Conservation (phyloP, 2,888 invertebrate genomes). For the Gymnocheta viridis region DNA sequence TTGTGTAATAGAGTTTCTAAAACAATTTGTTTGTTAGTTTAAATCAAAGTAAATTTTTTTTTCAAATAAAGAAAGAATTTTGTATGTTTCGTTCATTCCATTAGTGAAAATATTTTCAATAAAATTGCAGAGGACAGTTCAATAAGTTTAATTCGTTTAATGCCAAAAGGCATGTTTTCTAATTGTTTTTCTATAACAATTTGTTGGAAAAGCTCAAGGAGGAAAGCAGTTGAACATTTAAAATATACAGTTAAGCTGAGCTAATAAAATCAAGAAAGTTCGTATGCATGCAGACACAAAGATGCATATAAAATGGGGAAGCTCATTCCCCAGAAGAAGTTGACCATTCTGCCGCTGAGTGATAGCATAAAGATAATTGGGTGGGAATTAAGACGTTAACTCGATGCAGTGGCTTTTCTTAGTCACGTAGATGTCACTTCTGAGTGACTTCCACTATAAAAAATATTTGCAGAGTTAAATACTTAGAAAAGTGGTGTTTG, state of each 20-base stretch:
- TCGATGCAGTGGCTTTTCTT: no score
- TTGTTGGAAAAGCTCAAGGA: background rate
- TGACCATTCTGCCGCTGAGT: no score
- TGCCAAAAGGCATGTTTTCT: constrained; percentile 58
- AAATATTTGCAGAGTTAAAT: no score
- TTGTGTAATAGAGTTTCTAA: constrained; percentile 57
- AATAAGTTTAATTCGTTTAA: constrained; percentile 58
- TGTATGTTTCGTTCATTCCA: constrained; percentile 50
- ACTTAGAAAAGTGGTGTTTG: no score
- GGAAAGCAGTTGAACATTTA: background rate
- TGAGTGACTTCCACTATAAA: no score
- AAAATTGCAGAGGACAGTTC: constrained; percentile 56
- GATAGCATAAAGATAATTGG: no score
- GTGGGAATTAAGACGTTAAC: no score
- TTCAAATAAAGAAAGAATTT: constrained; percentile 42
- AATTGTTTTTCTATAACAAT: constrained; percentile 53
- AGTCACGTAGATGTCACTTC: no score
- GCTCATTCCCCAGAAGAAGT: no score
- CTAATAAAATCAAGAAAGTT: constrained; percentile 10
- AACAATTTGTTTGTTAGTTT: constrained; percentile 59
- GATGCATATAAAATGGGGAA: no score
- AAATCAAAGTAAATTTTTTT: constrained; percentile 57
- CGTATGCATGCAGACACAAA: no score
- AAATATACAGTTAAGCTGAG: background rate
- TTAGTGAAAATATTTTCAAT: constrained; percentile 49